Evolutionary conservation across 2,888 invertebrate genomes (phyloP).

Genomic region (Aphidius colemani): DNA sequence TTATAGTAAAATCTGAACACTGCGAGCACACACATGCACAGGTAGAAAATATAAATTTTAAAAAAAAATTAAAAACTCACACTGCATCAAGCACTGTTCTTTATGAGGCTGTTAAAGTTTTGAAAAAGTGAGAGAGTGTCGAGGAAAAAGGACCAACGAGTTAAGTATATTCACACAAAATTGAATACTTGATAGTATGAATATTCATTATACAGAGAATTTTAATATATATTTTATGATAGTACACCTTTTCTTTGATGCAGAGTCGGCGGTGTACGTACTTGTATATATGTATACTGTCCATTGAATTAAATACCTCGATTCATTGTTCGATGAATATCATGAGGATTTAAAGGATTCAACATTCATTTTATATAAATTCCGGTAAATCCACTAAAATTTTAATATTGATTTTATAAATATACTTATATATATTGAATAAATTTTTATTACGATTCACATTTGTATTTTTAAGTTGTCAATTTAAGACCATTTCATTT

Average conservation of each 20-base stretch:
- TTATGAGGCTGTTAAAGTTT: slow-evolving; percentile 55
- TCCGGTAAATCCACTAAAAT: too few species aligned
- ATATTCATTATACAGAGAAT: slow-evolving; percentile 50
- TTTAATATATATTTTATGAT: slow-evolving; percentile 57
- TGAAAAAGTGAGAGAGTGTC: slow-evolving; percentile 41
- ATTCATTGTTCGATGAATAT: too few species aligned
- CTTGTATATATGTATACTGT: slow-evolving; percentile 10
- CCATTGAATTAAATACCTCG: too few species aligned
- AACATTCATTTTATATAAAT: too few species aligned
- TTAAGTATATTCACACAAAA: slow-evolving; percentile 53
- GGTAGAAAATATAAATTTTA: too few species aligned
- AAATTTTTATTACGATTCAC: too few species aligned
- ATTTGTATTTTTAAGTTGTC: too few species aligned
- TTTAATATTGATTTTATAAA: too few species aligned
- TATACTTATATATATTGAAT: too few species aligned
- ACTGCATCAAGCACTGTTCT: slow-evolving; percentile 38
- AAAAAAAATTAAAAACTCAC: slow-evolving; percentile 28
- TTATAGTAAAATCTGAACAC: slow-evolving; percentile 7
- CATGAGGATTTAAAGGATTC: too few species aligned
- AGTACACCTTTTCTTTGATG: slow-evolving; percentile 21
- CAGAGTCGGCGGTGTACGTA: too few species aligned
- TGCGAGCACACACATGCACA: neutral
- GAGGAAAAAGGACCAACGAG: slow-evolving; percentile 34
- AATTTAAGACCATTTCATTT: too few species aligned
- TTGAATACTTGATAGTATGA: slow-evolving; percentile 56